Evolutionary conservation across 2,797 vertebrate genomes (phyloP).

Genomic region (Gymnothorax reevesii): DNA sequence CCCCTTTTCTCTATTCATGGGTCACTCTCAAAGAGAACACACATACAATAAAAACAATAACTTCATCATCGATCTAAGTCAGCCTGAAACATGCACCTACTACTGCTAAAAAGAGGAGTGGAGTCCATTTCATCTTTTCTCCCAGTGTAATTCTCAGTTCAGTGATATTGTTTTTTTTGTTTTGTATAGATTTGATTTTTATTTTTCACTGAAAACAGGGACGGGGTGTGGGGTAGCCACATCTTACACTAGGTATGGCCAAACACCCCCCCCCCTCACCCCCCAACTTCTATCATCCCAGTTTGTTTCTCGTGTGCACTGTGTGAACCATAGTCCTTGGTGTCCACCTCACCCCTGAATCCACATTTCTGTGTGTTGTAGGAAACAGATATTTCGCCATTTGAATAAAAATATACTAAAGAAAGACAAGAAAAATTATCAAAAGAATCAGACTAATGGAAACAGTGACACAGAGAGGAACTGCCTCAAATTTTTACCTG

Average conservation of each 20-base stretch:
- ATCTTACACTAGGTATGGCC: slow-evolving; percentile 64
- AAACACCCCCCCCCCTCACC: slow-evolving; percentile 61
- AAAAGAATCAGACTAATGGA: slow-evolving; percentile 4
- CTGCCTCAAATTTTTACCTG: slow-evolving; percentile 49
- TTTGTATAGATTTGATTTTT: slow-evolving; percentile 49
- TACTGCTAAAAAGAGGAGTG: slow-evolving; percentile 4
- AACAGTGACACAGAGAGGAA: slow-evolving; percentile 40
- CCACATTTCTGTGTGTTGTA: slow-evolving; percentile 78
- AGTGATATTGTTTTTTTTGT: slow-evolving; percentile 63
- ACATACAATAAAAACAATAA: slow-evolving; percentile 60
- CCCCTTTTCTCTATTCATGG: slow-evolving; percentile 45
- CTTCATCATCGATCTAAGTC: slow-evolving; percentile 40
- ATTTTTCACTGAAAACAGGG: slow-evolving; percentile 47
- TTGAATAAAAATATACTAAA: slow-evolving; percentile 58
- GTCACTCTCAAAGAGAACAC: slow-evolving; percentile 59
- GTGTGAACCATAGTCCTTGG: slow-evolving; percentile 72
- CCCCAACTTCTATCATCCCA: background rate
- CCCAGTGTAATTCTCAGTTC: slow-evolving; percentile 45
- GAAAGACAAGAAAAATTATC: slow-evolving; percentile 34
- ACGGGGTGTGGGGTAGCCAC: slow-evolving; percentile 60
- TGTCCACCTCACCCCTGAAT: slow-evolving; percentile 58
- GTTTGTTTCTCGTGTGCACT: slow-evolving; percentile 73
- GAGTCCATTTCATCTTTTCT: slow-evolving; percentile 8
- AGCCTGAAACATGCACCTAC: slow-evolving; percentile 10
- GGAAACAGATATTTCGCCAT: slow-evolving; percentile 74